phyloP scores from a whole-genome alignment of 2,113 vertebrate species.

The Apteryx owenii region DNA sequence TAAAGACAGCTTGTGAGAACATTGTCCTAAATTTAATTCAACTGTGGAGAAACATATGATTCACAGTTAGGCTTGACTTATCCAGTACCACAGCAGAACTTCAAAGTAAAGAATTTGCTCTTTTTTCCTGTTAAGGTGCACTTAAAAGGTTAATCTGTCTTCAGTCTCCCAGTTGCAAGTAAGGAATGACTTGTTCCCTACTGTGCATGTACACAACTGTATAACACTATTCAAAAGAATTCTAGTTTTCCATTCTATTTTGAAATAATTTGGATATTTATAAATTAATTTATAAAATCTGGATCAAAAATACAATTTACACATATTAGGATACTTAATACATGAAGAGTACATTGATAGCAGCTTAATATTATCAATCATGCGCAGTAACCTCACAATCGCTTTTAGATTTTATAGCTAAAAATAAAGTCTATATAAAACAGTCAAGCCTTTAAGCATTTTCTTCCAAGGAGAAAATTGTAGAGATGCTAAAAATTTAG shows the following conservation, averaged over 20 bases:
- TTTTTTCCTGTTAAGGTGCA: slow-evolving; percentile 70
- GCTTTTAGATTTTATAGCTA: slow-evolving; percentile 57
- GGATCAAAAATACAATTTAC: slow-evolving; percentile 54
- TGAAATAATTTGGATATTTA: slow-evolving; percentile 54
- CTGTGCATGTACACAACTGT: slow-evolving; percentile 12
- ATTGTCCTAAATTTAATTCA: slow-evolving; percentile 73
- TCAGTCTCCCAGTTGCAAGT: neutral
- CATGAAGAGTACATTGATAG: slow-evolving; percentile 61
- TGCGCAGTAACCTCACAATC: slow-evolving; percentile 41
- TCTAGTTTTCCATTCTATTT: slow-evolving; percentile 39
- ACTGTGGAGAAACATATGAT: slow-evolving; percentile 71
- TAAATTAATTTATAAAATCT: slow-evolving; percentile 69
- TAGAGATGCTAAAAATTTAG: slow-evolving; percentile 70
- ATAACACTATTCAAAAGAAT: slow-evolving; percentile 47
- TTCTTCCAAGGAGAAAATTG: slow-evolving; percentile 61
- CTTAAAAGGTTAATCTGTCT: slow-evolving; percentile 42
- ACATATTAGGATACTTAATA: slow-evolving; percentile 40
- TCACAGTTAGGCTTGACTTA: slow-evolving; percentile 82
- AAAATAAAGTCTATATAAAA: slow-evolving; percentile 72
- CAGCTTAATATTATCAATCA: slow-evolving; percentile 62
- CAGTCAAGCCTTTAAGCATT: slow-evolving; percentile 78
- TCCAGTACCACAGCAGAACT: slow-evolving; percentile 58
- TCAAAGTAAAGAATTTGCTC: slow-evolving; percentile 53
- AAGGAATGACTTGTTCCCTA: neutral
- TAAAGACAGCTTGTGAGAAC: slow-evolving; percentile 76